A percentile compares a stretch with the other conserved stretches of the same genome.
These are phyloP conservation scores for Frankliniella fusca DNA, from an alignment of 2,888 invertebrate genomes.

Conservation along the genomic window DNA sequence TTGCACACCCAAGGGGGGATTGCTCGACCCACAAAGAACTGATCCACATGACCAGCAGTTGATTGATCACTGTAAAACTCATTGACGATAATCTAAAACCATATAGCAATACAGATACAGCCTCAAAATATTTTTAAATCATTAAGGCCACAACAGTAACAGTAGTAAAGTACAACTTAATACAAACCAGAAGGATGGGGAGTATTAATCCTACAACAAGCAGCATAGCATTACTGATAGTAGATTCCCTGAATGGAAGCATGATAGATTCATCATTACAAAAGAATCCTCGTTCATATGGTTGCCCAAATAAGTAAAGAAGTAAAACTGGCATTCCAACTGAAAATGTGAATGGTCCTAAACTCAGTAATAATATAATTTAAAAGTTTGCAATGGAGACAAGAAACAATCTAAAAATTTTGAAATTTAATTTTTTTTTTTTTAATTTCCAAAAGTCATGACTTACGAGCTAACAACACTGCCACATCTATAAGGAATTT, in stretches of 20 bases:
- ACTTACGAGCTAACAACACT: not conserved
- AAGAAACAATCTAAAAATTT: too few species aligned
- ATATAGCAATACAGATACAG: too few species aligned
- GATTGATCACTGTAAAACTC: conserved; percentile 60
- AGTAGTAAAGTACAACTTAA: too few species aligned
- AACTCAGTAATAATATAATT: too few species aligned
- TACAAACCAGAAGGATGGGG: conserved; percentile 69
- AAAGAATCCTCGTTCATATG: conserved; percentile 86
- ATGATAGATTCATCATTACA: conserved; percentile 90
- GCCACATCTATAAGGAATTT: not conserved
- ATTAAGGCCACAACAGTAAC: too few species aligned
- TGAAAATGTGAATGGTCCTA: too few species aligned
- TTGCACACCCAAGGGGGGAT: conserved; percentile 71
- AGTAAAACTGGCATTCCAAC: conserved; percentile 72
- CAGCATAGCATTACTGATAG: conserved; percentile 76
- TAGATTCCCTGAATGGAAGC: conserved; percentile 81
- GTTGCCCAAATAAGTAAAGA: conserved; percentile 66
- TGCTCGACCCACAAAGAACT: conserved; percentile 55
- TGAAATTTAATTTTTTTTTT: not conserved
- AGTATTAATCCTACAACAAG: conserved; percentile 68
- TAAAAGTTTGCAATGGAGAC: too few species aligned
- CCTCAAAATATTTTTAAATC: too few species aligned
- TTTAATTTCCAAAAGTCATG: too few species aligned
- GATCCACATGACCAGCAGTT: conserved; percentile 46
- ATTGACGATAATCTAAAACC: conserved; percentile 58